Percentiles rank a stretch among this genome's conserved stretches.
phyloP scores from a whole-genome alignment of 1,140 invertebrate genomes.

The Meloidogyne chitwoodi region DNA sequence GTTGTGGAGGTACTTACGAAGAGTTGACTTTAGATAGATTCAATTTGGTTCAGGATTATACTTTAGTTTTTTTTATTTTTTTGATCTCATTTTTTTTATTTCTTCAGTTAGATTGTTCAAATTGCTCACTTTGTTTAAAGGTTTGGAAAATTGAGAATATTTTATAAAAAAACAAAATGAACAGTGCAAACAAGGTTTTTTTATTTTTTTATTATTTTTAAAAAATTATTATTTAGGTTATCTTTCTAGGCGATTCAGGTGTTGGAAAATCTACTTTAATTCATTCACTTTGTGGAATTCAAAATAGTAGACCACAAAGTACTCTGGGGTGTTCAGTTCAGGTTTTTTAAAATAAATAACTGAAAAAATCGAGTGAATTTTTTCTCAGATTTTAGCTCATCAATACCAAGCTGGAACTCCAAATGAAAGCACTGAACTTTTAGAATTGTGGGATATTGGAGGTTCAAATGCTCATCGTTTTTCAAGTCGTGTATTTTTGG shows the following conservation, averaged over 20 bases:
- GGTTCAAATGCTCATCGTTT: constrained; percentile 33
- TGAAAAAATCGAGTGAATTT: too few relatives aligned
- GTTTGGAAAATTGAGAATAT: background rate
- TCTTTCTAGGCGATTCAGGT: constrained; percentile 40
- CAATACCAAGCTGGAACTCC: constrained; percentile 45
- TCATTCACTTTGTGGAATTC: constrained; percentile 38
- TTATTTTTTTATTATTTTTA: background rate
- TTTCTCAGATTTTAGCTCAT: constrained; percentile 37
- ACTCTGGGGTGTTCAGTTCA: constrained; percentile 43
- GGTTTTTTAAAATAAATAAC: constrained; percentile 16
- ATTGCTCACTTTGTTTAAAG: background rate
- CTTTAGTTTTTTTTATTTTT: background rate
- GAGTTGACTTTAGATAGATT: background rate
- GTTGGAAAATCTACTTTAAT: constrained; percentile 46
- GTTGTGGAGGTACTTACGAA: constrained; percentile 11
- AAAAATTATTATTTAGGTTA: constrained; percentile 20
- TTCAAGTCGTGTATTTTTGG: constrained; percentile 35
- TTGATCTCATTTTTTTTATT: background rate
- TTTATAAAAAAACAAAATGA: background rate
- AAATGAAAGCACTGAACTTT: constrained; percentile 35
- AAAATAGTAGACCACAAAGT: constrained; percentile 37
- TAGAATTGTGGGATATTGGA: constrained; percentile 46
- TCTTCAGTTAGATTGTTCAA: background rate
- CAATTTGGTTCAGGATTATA: background rate
- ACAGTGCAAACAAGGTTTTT: constrained; percentile 1